Base-by-base conservation (phyloP, 2,888 invertebrate genomes). In the Gordius sp. region DNA sequence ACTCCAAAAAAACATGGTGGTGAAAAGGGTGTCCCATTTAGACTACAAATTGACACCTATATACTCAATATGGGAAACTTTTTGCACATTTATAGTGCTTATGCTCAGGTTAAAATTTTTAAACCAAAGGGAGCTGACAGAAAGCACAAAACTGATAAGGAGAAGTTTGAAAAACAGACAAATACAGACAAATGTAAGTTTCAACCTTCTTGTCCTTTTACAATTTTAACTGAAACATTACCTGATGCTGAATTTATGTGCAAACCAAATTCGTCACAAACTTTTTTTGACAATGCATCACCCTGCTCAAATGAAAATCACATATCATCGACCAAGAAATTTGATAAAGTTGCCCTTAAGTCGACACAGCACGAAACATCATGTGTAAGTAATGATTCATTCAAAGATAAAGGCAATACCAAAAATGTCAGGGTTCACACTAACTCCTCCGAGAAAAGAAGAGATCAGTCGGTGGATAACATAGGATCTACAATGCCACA, bases 1-100 rank as follows among this genome's bases (percentile, higher is more conserved):
- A 91, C 91, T 0, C 83, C 86, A 0, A 89, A 87, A 69, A 89
- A 89, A 66, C 89, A 91, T 69, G 91, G 91, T 55, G 91, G 91
- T 1, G 91, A 91, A 71, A 91, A 91, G 67, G 91, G 91, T 0
- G 89, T 91, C 0, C 89, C 89, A 0, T 91, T 91, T 72, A 77
- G 89, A 55, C 60, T 64, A 8, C 27, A 61, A 1, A 81, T 91
- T 62, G 89, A 89, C 72, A 87, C 87, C 0, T 80, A 76, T 64
- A 71, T 79, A 27, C 76, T 77, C 1, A 72, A 71, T 23, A 75
- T 76, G 20, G 69, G 61, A 65, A 63, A 66, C 59, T 65, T 62
- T 58, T 76, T 75, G 60, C 75, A 82, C n/a, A 72, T 89, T 1
- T 85, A 91, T 68, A 83, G 83, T 8, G 87, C 85, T 52, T 87